These are phyloP conservation scores for Acromyrmex echinatior DNA, from an alignment of 1,140 invertebrate species.

Conservation along the genomic window DNA sequence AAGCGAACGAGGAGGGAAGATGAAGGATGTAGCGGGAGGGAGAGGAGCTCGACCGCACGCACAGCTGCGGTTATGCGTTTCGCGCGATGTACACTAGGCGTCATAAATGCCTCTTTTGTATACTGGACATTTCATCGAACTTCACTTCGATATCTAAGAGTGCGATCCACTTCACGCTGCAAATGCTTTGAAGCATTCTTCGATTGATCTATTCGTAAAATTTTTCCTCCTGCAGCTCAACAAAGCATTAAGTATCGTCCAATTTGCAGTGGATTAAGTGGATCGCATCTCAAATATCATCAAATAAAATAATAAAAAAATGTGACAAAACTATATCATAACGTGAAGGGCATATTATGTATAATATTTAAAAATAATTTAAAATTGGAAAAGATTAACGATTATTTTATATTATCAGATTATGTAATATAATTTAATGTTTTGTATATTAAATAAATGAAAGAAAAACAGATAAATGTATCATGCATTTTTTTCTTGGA, in stretches of 20 bases:
- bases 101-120: conserved; percentile 35
- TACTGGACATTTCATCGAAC: conserved; percentile 11
- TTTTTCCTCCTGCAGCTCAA: too few species aligned
- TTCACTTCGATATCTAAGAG: not conserved
- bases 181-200: too few species aligned
- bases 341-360: not conserved
- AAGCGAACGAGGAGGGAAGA: conserved; percentile 61
- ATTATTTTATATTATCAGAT: conserved; percentile 6
- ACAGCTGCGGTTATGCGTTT: conserved; percentile 83
- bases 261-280: too few species aligned
- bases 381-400: not conserved
- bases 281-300: not conserved
- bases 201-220: too few species aligned
- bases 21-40: conserved; percentile 42
- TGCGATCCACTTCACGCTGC: too few species aligned
- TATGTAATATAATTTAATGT: not conserved
- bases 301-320: not conserved
- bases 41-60: conserved; percentile 76
- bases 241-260: too few species aligned
- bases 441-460: not conserved
- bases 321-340: not conserved
- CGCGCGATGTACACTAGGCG: conserved; percentile 78
- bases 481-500: not conserved
- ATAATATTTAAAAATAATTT: not conserved
- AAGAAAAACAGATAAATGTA: not conserved